These are phyloP conservation scores for Aelia acuminata DNA, from an alignment of 2,888 invertebrate species.

Conservation along the genomic window DNA sequence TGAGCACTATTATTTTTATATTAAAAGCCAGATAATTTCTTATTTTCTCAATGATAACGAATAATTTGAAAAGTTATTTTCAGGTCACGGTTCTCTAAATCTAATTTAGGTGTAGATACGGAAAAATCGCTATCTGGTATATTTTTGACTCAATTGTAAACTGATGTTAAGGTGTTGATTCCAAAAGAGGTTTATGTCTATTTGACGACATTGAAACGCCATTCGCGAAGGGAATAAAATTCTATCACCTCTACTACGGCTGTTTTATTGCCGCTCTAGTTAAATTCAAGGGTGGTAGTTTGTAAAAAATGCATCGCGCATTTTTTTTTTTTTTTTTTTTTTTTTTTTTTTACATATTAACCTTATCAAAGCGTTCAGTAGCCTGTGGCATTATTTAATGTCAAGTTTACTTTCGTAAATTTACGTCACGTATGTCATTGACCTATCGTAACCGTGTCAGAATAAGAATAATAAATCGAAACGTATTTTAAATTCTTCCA, in stretches of 20 bases:
- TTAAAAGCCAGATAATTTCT: too few relatives aligned
- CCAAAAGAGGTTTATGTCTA: background rate
- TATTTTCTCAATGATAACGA: too few relatives aligned
- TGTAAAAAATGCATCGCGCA: background rate
- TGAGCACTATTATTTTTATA: too few relatives aligned
- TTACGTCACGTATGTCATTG: background rate
- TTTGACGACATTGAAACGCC: constrained; percentile 32
- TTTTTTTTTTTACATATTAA: background rate
- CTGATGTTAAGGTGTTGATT: constrained; percentile 17
- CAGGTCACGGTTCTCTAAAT: background rate
- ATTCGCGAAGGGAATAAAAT: constrained; percentile 27
- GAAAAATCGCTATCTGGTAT: background rate
- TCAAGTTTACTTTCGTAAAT: background rate
- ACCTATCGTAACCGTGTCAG: background rate
- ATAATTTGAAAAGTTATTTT: too few relatives aligned
- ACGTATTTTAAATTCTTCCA: background rate
- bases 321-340: background rate
- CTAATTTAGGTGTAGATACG: background rate
- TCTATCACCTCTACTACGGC: background rate
- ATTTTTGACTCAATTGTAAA: background rate
- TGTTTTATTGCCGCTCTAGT: constrained; percentile 20
- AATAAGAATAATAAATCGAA: background rate
- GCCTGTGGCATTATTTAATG: constrained; percentile 19
- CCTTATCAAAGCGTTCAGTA: background rate
- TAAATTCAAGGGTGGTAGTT: constrained; percentile 1